Conservation (phyloP, 2,888 invertebrate species). For the Macrosiphum euphorbiae region DNA sequence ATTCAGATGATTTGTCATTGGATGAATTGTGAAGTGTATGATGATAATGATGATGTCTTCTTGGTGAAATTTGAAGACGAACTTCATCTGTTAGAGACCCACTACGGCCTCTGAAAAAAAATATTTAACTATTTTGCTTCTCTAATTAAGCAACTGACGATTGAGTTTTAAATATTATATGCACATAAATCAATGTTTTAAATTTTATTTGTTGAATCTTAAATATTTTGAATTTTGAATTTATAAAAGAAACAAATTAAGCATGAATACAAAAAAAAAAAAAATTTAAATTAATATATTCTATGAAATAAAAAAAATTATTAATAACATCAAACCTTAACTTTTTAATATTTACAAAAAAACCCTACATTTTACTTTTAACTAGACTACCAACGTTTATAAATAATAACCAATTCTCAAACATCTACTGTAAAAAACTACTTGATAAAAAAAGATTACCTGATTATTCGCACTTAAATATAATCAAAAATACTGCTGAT, state of each 20-base stretch:
- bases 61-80: conserved; percentile 60
- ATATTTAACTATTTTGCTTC: conserved; percentile 23
- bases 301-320: neutral
- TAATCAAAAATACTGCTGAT: conserved; percentile 20
- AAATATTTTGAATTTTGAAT: conserved; percentile 7
- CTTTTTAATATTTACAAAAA: conserved; percentile 5
- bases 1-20: conserved; percentile 54
- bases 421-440: conserved; percentile 52
- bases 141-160: neutral
- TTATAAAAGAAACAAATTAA: neutral
- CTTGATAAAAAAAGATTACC: conserved; percentile 26
- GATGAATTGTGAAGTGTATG: conserved; percentile 50
- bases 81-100: conserved; percentile 61
- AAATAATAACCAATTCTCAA: neutral
- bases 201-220: neutral
- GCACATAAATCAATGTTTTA: neutral
- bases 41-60: conserved; percentile 58
- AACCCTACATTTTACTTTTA: conserved; percentile 17
- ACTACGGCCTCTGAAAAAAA: conserved; percentile 64
- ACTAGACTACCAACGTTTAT: conserved; percentile 48
- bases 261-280: conserved; percentile 4
- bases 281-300: neutral
- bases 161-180: neutral
- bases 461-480: conserved; percentile 36
- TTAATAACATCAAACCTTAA: conserved; percentile 28